A percentile compares a stretch with the other conserved stretches of the same genome.
Evolutionary conservation across 2,888 invertebrate species (phyloP).

Genomic region (Chalcosyrphus nemorum): DNA sequence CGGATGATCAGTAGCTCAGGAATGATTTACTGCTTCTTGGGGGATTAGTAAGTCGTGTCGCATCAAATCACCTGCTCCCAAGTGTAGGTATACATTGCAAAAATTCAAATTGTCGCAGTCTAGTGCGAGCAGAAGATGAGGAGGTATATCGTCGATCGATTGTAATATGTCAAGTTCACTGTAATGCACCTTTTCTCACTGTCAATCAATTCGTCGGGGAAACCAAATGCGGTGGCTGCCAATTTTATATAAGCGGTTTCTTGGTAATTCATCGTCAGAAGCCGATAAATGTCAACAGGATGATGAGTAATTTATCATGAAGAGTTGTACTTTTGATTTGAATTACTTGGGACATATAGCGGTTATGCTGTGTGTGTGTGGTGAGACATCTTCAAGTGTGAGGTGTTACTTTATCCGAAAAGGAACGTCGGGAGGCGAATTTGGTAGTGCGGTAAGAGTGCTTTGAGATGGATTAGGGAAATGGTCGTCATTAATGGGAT

Average conservation of each 20-base stretch:
- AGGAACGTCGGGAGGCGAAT: conserved; percentile 39
- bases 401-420: conserved; percentile 50
- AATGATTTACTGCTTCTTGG: conserved; percentile 67
- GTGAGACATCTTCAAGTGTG: conserved; percentile 50
- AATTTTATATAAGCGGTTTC: conserved; percentile 59
- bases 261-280: conserved; percentile 64
- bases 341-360: conserved; percentile 61
- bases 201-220: conserved; percentile 65
- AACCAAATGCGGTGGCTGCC: conserved; percentile 68
- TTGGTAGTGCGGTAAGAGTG: conserved; percentile 63
- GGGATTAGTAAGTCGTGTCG: conserved; percentile 71
- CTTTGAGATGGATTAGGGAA: conserved; percentile 59
- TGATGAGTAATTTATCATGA: conserved; percentile 73
- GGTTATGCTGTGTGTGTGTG: conserved; percentile 28
- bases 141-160: conserved; percentile 20
- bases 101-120: conserved; percentile 60
- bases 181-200: conserved; percentile 68
- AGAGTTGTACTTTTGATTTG: conserved; percentile 65
- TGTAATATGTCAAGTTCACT: conserved; percentile 68
- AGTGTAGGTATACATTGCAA: conserved; percentile 4
- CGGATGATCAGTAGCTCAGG: conserved; percentile 47
- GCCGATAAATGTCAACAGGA: conserved; percentile 66
- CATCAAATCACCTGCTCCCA: conserved; percentile 60
- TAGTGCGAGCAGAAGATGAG: neutral
- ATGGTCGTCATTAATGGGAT: conserved; percentile 26